Conservation (phyloP, 1,140 invertebrate species). For the Caenorhabditis latens region DNA sequence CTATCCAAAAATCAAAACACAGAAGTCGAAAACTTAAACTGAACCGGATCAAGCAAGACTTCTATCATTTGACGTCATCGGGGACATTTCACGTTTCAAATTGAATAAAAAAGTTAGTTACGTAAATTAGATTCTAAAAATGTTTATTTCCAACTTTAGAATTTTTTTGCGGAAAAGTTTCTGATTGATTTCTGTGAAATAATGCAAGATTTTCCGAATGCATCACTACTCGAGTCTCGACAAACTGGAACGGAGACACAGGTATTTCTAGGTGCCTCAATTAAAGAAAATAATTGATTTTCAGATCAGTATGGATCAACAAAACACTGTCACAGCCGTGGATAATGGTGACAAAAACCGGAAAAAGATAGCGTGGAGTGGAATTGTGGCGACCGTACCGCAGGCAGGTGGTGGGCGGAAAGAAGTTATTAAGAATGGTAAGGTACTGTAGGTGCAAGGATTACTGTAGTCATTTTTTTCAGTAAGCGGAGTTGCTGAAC, state of each 20-base stretch:
- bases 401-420: slow-evolving; percentile 20
- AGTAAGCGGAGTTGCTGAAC: slow-evolving; percentile 88
- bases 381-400: slow-evolving; percentile 28
- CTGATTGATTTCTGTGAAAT: slow-evolving; percentile 30
- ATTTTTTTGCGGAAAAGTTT: neutral
- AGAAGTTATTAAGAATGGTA: slow-evolving; percentile 40
- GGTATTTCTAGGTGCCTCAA: neutral
- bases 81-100: no score
- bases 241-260: neutral
- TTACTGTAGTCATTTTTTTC: slow-evolving; percentile 1
- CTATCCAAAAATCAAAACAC: no score
- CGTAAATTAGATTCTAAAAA: no score
- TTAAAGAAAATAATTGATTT: slow-evolving; percentile 10
- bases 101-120: no score
- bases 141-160: neutral
- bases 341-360: neutral
- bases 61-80: no score
- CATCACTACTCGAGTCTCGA: neutral
- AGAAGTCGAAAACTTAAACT: no score
- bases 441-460: neutral
- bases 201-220: slow-evolving; percentile 1
- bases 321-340: no score
- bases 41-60: no score
- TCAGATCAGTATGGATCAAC: neutral
- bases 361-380: slow-evolving; percentile 36